These are phyloP conservation scores for Lytechinus pictus DNA, from an alignment of 35 echinoderm and acorn worm species.

Conservation along the genomic window DNA sequence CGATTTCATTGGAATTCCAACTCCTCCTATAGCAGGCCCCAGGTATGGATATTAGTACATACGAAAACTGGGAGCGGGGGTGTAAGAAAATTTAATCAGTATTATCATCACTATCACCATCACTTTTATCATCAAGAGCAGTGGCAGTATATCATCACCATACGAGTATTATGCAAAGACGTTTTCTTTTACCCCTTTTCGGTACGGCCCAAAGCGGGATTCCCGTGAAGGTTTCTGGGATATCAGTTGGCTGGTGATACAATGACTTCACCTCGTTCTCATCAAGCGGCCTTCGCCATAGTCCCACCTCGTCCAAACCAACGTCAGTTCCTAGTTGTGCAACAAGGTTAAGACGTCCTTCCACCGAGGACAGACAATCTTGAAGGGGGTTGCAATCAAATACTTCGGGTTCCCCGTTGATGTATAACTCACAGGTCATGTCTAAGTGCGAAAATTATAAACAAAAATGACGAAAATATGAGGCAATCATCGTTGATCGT, in stretches of 20 bases:
- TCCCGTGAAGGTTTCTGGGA: background rate
- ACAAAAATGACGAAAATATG: too few species aligned
- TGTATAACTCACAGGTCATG: background rate
- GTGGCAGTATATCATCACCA: too few species aligned
- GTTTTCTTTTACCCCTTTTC: background rate
- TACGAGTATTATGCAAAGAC: too few species aligned
- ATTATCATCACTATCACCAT: too few species aligned
- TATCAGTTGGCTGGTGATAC: conserved; percentile 32
- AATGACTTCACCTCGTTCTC: background rate
- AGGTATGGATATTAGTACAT: too few species aligned
- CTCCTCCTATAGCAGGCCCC: too few species aligned
- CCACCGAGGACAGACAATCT: background rate
- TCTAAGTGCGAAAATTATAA: too few species aligned
- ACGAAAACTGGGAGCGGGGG: too few species aligned
- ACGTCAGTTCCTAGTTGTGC: background rate
- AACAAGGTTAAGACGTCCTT: background rate
- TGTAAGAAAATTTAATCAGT: too few species aligned
- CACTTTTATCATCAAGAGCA: too few species aligned
- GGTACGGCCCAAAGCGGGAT: background rate
- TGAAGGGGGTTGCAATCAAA: background rate
- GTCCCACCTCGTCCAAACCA: conserved; percentile 29
- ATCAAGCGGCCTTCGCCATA: background rate
- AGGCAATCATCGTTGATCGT: too few species aligned
- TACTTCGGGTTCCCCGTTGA: background rate
- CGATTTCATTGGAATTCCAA: too few species aligned